Conservation (phyloP, 2,113 vertebrate species). For the Lates calcarifer region DNA sequence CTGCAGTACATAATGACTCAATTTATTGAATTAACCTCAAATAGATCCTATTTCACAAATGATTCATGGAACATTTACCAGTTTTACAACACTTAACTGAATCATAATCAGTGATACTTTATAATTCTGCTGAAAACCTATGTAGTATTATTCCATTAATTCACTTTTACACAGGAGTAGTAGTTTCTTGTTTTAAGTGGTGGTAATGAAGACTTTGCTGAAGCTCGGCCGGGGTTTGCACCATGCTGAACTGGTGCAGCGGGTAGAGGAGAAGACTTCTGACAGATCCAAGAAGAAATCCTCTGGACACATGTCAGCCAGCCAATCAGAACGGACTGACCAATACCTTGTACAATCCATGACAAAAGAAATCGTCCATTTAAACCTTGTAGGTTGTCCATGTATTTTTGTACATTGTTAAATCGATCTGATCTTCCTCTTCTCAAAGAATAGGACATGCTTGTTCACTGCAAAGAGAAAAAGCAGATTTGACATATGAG, state of each 20-base stretch:
- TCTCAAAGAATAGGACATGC: conserved; percentile 94
- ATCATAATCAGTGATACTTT: background rate
- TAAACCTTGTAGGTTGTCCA: conserved; percentile 45
- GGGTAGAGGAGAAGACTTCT: background rate
- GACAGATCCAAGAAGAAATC: background rate
- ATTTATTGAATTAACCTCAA: conserved; percentile 17
- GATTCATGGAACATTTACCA: background rate
- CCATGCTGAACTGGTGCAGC: conserved; percentile 1
- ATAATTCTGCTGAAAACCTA: background rate
- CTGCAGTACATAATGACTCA: background rate
- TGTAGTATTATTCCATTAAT: background rate
- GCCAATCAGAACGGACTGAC: conserved; percentile 3
- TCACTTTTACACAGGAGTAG: background rate
- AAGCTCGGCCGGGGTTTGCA: background rate
- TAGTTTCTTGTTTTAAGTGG: background rate
- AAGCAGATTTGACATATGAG: conserved; percentile 2
- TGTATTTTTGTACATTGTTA: conserved; percentile 67
- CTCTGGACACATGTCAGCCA: background rate
- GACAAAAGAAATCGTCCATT: conserved; percentile 27
- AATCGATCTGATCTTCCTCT: conserved; percentile 94
- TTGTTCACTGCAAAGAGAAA: conserved; percentile 88
- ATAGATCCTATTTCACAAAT: background rate
- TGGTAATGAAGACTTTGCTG: background rate
- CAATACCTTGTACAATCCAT: background rate
- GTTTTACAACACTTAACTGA: background rate